A percentile compares a stretch with the other conserved stretches of the same genome.
phyloP scores from a whole-genome alignment of 2,113 vertebrate genomes.

The Prinia subflava region DNA sequence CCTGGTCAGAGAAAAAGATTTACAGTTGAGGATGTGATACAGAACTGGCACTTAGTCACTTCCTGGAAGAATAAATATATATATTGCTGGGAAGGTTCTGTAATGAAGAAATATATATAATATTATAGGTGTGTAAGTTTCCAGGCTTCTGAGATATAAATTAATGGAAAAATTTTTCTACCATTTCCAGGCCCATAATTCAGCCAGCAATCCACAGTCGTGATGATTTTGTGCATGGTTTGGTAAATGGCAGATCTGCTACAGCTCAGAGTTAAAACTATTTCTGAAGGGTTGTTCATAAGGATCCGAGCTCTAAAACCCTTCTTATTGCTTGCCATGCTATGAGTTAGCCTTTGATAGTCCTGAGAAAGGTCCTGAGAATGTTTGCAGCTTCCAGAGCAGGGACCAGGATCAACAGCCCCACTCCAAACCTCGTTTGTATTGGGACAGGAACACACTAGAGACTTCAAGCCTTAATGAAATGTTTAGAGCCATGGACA shows the following conservation, averaged over 20 bases:
- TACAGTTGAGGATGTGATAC: not conserved
- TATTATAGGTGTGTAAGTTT: not conserved
- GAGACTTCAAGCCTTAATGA: not conserved
- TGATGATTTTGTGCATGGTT: not conserved
- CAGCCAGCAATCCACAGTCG: not conserved
- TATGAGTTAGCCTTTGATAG: not conserved
- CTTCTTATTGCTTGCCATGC: not conserved
- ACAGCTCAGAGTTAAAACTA: not conserved
- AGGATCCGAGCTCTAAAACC: not conserved
- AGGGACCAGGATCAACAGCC: not conserved
- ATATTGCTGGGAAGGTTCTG: not conserved
- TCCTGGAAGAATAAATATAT: not conserved
- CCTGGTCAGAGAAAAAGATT: slow-evolving; percentile 70
- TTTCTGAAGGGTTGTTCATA: not conserved
- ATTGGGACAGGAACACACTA: not conserved
- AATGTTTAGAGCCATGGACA: not conserved
- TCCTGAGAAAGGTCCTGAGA: not conserved
- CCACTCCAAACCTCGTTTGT: not conserved
- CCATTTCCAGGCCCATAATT: not conserved
- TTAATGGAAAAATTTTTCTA: not conserved
- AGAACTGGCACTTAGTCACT: not conserved
- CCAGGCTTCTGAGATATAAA: not conserved
- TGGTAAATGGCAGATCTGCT: not conserved
- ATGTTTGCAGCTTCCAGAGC: not conserved
- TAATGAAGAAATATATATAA: not conserved